Evolutionary conservation across 2,797 vertebrate species (phyloP).

Genomic region (Iguana delicatissima): DNA sequence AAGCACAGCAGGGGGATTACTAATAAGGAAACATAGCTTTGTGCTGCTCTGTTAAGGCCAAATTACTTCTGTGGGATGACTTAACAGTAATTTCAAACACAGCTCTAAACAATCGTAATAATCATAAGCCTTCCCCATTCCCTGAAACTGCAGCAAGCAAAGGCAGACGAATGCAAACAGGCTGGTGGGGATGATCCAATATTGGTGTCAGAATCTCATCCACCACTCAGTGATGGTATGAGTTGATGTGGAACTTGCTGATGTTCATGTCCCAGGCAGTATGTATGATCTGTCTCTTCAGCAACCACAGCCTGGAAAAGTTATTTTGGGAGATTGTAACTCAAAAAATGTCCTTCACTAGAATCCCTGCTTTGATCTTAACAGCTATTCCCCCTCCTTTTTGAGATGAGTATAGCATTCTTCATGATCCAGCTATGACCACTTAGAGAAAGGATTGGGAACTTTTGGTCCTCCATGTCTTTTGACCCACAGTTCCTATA

Average conservation of each 20-base stretch:
- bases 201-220: background rate
- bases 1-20: conserved; percentile 28
- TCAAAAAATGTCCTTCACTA: too few relatives aligned
- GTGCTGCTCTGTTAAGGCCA: conserved; percentile 33
- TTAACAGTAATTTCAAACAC: conserved; percentile 39
- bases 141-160: background rate
- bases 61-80: conserved; percentile 31
- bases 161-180: background rate
- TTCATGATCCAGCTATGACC: too few relatives aligned
- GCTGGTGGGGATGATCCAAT: background rate
- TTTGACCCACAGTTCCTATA: background rate
- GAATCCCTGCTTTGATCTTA: background rate
- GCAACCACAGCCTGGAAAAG: too few relatives aligned
- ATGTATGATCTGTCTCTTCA: background rate
- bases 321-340: too few relatives aligned
- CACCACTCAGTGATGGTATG: background rate
- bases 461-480: background rate
- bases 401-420: background rate
- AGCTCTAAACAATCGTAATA: conserved; percentile 31
- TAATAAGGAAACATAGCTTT: conserved; percentile 38
- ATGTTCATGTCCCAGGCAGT: background rate
- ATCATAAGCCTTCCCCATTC: background rate
- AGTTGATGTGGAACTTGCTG: background rate
- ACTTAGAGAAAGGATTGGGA: background rate
- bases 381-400: background rate